phyloP scores from a whole-genome alignment of 2,797 vertebrate species.

The Spinibarbus caldwelli region DNA sequence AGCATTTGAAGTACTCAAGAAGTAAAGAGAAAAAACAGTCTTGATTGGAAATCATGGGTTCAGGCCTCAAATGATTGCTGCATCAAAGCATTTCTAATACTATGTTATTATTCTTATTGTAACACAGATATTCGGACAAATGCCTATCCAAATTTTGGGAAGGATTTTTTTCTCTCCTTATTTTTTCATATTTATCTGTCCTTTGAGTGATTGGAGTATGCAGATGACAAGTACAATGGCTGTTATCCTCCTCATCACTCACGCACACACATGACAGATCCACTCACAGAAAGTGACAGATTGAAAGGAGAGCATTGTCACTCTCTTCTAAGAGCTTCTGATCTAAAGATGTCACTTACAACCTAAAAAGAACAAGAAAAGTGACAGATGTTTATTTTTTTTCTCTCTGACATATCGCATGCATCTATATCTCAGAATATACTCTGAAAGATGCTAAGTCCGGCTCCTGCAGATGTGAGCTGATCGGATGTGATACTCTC shows the following conservation, averaged over 20 bases:
- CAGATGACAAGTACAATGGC: constrained; percentile 40
- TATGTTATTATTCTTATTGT: constrained; percentile 42
- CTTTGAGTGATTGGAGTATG: constrained; percentile 25
- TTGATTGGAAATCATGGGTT: constrained; percentile 50
- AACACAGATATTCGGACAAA: constrained; percentile 12
- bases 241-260: constrained; percentile 1
- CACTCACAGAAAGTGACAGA: constrained; percentile 50
- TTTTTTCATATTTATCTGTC: not conserved
- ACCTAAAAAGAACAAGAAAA: constrained; percentile 41
- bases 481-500: constrained; percentile 24
- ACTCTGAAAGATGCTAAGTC: not conserved
- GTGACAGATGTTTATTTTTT: not conserved
- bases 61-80: constrained; percentile 33
- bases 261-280: not conserved
- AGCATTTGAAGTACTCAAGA: constrained; percentile 14
- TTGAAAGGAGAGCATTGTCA: constrained; percentile 18
- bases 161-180: not conserved
- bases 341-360: constrained; percentile 51
- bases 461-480: not conserved
- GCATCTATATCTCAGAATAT: constrained; percentile 11
- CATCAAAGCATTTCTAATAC: constrained; percentile 19
- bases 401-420: not conserved
- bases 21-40: constrained; percentile 35
- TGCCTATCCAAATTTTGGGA: not conserved
- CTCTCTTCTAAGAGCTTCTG: constrained; percentile 57